Percentiles rank a stretch among this genome's conserved stretches.
Evolutionary conservation across 2,797 vertebrate genomes (phyloP).

Genomic region (Takifugu ocellatus): DNA sequence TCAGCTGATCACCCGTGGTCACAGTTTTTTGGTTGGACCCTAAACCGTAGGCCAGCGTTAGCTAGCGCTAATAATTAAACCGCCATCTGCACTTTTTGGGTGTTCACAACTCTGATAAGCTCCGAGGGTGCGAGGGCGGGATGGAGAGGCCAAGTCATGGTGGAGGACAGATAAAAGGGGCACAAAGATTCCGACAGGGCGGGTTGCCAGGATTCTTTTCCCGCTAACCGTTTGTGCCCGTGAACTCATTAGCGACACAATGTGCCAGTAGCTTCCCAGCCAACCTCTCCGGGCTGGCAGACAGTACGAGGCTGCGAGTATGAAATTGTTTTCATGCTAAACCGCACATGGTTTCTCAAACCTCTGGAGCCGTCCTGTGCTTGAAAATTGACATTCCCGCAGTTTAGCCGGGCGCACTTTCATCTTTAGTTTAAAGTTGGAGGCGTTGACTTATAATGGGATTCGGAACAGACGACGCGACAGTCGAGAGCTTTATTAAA

Average conservation of each 20-base stretch:
- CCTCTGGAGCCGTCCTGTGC: slow-evolving; percentile 27
- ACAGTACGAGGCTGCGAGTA: slow-evolving; percentile 39
- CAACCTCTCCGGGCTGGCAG: slow-evolving; percentile 43
- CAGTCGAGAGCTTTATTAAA: slow-evolving; percentile 19
- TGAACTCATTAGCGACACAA: slow-evolving; percentile 41
- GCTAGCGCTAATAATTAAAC: no score
- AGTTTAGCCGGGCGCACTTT: slow-evolving; percentile 34
- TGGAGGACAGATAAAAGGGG: not conserved
- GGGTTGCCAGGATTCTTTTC: slow-evolving; percentile 45
- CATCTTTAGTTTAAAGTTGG: slow-evolving; percentile 22
- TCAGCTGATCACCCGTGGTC: no score
- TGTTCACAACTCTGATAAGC: no score
- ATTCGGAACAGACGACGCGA: slow-evolving; percentile 11
- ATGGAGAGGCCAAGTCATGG: slow-evolving; percentile 6
- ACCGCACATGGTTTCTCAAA: slow-evolving; percentile 58
- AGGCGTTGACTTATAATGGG: slow-evolving; percentile 14
- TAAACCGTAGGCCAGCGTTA: no score
- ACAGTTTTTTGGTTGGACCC: no score
- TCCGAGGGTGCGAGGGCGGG: no score
- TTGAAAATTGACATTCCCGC: slow-evolving; percentile 24
- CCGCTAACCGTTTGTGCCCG: slow-evolving; percentile 47
- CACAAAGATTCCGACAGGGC: slow-evolving; percentile 35
- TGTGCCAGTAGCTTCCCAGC: slow-evolving; percentile 42
- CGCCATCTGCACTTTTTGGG: no score
- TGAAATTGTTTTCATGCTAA: slow-evolving; percentile 59